Evolutionary conservation across 2,797 vertebrate species (phyloP).

Genomic region (Sorex maritimensis): DNA sequence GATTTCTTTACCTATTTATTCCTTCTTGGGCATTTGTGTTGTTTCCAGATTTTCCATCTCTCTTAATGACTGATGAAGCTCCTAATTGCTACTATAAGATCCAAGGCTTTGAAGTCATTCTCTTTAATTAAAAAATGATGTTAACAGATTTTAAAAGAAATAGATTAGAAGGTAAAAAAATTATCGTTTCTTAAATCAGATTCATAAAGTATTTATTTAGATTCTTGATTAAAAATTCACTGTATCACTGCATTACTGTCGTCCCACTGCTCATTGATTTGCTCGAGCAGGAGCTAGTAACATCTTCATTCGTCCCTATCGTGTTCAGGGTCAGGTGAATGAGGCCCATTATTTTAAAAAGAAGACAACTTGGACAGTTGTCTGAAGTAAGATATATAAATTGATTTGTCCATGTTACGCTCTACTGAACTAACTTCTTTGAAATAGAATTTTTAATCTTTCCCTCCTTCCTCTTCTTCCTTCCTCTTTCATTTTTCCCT

Average conservation of each 20-base stretch:
- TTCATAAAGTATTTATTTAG: background rate
- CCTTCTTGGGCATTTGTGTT: no score
- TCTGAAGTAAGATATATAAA: background rate
- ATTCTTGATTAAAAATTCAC: background rate
- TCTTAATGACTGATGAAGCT: background rate
- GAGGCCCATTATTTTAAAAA: background rate
- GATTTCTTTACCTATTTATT: no score
- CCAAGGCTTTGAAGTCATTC: background rate
- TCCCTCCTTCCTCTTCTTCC: background rate
- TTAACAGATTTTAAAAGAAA: background rate
- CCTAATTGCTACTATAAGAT: background rate
- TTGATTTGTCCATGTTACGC: background rate
- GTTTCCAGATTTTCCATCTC: no score
- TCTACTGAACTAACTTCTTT: background rate
- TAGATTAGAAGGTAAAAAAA: background rate
- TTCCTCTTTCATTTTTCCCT: no score
- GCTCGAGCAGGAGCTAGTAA: no score
- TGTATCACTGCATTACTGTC: no score
- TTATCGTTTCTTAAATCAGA: background rate
- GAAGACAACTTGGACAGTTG: background rate
- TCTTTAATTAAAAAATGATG: constrained; percentile 41
- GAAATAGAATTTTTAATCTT: background rate
- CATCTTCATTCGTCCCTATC: no score
- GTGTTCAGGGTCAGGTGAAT: no score
- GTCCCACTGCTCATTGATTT: no score